Base-by-base conservation (phyloP, 1,140 invertebrate genomes). In the Uloborus diversus region DNA sequence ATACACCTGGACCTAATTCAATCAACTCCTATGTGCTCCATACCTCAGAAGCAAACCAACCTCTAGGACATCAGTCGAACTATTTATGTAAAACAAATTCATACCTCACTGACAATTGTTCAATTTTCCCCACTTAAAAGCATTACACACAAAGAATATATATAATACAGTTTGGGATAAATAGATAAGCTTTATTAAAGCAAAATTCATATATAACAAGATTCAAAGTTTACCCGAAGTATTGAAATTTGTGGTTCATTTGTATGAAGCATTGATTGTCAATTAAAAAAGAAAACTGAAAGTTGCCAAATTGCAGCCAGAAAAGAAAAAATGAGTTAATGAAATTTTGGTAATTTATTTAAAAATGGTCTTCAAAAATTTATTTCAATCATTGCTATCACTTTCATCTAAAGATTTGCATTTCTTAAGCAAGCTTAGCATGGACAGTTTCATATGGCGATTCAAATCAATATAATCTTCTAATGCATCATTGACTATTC, bases 371-470 rank as follows among this genome's bases (percentile, higher is more conserved):
- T 64, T 23, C 47, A 47, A 37, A 75, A 68, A 4, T 7, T 20
- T 28, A 56, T 30, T 33, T 33, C 23, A 66, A 78, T 66, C 73
- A 56, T 53, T 20, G 23, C 66, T 70, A 56, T 56, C 65, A 75
- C n/a, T 65, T 78, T 78, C 73, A 30, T 78, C 73, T 78, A 78
- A 51, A 65, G 73, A 78, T 78, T 78, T 78, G 51, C 62, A 78
- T 47, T 78, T 78, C 66, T 78, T 78, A 30, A 79, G 76, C 56
- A 79, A 69, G 66, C 66, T 79, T 69, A 49, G 65, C 76, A 79
- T 79, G 65, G 76, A 69, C 66, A 79, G 56, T 70, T 79, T 79
- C 76, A 79, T 79, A 62, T 69, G 65, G 76, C 76, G 76, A 69
- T 79, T 79, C 20, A 79, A 28, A 59, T 79, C 65, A 62, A 51